Base-by-base conservation (phyloP, 2,888 invertebrate species). In the Scaptomyza flava region DNA sequence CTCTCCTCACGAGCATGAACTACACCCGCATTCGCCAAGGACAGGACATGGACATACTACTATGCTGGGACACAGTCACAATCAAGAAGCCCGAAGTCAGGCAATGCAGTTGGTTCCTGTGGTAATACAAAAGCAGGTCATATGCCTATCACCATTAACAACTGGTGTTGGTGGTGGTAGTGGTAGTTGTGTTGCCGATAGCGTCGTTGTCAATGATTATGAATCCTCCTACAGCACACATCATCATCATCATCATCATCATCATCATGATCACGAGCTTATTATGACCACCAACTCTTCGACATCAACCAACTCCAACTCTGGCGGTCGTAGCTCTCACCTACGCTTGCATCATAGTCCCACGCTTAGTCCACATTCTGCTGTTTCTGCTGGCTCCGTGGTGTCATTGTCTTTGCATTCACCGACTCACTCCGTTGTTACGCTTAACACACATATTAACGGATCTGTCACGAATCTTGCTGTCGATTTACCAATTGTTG, bases 1-100 rank as follows among this genome's bases (percentile, higher is more conserved):
- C 54, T 97, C 97, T 5, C 64, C 67, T 23, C 56, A 43, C 38
- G 38, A 38, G 2, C 41, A 46, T 8, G 52, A 61, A 33, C 2
- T 53, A 12, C 23, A 14, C 62, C 97, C 97, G 3, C 97, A 96
- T 90, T 96, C 96, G 84, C 95, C 43, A 45, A 20, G 38, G 30
- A 9, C 54, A 43, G 48, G 47, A 34, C 47, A 42, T 11, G 52
- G 46, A 38, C 52, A 38, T 8, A 67, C 27, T 9, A 42, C 38
- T 11, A n/a, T 38, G 38, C n/a, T 36, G 36, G 36, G 11, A n/a
- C 72, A 57, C n/a, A 47, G 45, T 2, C 58, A 68, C 27, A 41
- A 3, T n/a, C 64, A 60, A 38, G 14, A 14, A 14, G 38, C 8
- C 14, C 38, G 14, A 41, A 11, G 38, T 48, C 68, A 67, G 8